These are phyloP conservation scores for Coelopa pilipes DNA, from an alignment of 2,888 invertebrate species.

Conservation along the genomic window DNA sequence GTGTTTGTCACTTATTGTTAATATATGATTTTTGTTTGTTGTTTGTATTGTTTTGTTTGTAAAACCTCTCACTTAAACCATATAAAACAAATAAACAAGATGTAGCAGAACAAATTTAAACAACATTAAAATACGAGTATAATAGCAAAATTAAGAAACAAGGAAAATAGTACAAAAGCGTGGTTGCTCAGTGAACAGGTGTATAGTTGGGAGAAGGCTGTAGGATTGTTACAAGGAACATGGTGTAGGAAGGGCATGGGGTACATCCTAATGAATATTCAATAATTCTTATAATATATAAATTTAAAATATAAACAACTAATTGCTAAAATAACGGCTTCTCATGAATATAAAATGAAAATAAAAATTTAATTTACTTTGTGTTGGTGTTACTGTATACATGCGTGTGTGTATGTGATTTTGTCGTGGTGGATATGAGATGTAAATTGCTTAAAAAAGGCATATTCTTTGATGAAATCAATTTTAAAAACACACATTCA, in stretches of 20 bases:
- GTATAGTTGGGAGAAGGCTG: neutral
- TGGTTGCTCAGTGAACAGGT: neutral
- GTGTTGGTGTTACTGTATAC: constrained; percentile 20
- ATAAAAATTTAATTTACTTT: constrained; percentile 2
- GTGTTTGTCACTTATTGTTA: constrained; percentile 56
- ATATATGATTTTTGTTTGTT: constrained; percentile 34
- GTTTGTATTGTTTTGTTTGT: constrained; percentile 37
- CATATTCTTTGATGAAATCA: neutral
- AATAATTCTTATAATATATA: constrained; percentile 21
- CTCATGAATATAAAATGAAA: neutral
- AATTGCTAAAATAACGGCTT: constrained; percentile 4
- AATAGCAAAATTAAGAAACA: constrained; percentile 19
- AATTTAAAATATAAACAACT: constrained; percentile 20
- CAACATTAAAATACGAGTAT: constrained; percentile 34
- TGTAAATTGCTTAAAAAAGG: constrained; percentile 6
- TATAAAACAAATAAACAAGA: constrained; percentile 36
- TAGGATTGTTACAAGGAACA: neutral
- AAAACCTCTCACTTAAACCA: constrained; percentile 37
- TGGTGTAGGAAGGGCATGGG: neutral
- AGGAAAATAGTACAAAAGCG: neutral
- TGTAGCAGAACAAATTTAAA: constrained; percentile 19
- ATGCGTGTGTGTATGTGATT: constrained; percentile 17
- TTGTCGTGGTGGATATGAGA: constrained; percentile 35
- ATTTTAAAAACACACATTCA: constrained; percentile 13
- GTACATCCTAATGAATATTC: constrained; percentile 3